Percentiles rank a stretch among this genome's conserved stretches.
Evolutionary conservation across 1,140 invertebrate species (phyloP).

Genomic region (Drosophila subpulchrella): DNA sequence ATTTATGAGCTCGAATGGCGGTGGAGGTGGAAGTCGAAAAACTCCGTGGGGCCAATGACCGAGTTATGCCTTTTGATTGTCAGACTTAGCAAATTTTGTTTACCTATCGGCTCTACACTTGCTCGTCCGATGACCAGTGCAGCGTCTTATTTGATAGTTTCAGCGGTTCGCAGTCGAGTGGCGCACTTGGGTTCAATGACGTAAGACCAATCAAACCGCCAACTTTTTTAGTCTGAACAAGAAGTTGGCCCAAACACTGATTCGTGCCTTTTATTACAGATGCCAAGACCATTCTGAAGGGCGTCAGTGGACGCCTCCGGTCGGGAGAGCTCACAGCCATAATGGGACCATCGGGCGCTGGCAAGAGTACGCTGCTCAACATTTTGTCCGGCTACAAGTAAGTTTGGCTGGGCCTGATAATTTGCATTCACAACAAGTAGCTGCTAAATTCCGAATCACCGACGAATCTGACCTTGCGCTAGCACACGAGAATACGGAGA

Average conservation of each 20-base stretch:
- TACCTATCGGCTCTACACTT: conserved; percentile 30
- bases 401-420: conserved; percentile 82
- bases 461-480: conserved; percentile 36
- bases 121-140: conserved; percentile 9
- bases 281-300: conserved; percentile 93
- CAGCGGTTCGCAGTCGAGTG: not conserved
- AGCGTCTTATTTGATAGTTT: conserved; percentile 21
- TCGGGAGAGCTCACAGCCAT: conserved; percentile 96
- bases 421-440: conserved; percentile 38
- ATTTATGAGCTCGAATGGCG: not conserved
- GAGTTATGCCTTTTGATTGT: conserved; percentile 23
- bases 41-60: conserved; percentile 40
- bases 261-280: conserved; percentile 85
- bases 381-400: conserved; percentile 95
- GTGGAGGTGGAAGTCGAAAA: conserved; percentile 18
- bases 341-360: conserved; percentile 97
- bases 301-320: conserved; percentile 91
- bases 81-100: conserved; percentile 27
- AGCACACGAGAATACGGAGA: conserved; percentile 9
- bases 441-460: conserved; percentile 1
- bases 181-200: conserved; percentile 27
- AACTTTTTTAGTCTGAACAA: conserved; percentile 26
- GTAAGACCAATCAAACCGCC: conserved; percentile 2
- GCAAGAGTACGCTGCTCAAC: conserved; percentile 95
- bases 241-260: conserved; percentile 8